Evolutionary conservation across 2,113 vertebrate genomes (phyloP).

Genomic region (Leucopsar rothschildi): DNA sequence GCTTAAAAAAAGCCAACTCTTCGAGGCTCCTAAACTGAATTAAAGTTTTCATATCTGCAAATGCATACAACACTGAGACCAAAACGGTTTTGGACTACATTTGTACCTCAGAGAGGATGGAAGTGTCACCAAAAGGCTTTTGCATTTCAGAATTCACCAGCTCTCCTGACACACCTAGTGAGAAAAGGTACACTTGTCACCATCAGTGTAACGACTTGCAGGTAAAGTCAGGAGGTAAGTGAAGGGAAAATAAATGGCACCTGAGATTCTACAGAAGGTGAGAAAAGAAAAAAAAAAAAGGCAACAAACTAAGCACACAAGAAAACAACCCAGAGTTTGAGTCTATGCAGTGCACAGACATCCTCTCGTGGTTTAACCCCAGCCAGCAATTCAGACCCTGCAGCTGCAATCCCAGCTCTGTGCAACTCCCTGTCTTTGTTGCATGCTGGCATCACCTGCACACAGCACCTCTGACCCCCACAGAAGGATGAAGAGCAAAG

Average conservation of each 20-base stretch:
- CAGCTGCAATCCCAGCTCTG: accelerated
- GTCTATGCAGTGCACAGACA: background rate
- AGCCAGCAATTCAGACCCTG: background rate
- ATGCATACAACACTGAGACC: background rate
- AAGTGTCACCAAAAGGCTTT: background rate
- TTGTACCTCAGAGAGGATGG: background rate
- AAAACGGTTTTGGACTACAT: background rate
- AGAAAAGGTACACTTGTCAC: background rate
- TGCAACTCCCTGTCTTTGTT: background rate
- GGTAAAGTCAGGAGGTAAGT: background rate
- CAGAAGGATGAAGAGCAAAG: background rate
- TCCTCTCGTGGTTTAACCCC: background rate
- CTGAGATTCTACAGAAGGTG: background rate
- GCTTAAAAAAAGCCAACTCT: background rate
- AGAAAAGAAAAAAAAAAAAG: background rate
- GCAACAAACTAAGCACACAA: background rate
- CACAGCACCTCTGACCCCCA: background rate
- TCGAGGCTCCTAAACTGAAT: background rate
- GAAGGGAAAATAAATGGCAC: background rate
- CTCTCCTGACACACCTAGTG: background rate
- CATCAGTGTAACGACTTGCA: background rate
- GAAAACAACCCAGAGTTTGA: background rate
- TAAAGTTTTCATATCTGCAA: background rate
- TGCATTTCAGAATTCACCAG: background rate
- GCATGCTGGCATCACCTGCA: background rate